Evolutionary conservation across 2,888 invertebrate species (phyloP), one percentile per base, ranked within the genome.

Genomic region (Drepanosiphum platanoidis): DNA sequence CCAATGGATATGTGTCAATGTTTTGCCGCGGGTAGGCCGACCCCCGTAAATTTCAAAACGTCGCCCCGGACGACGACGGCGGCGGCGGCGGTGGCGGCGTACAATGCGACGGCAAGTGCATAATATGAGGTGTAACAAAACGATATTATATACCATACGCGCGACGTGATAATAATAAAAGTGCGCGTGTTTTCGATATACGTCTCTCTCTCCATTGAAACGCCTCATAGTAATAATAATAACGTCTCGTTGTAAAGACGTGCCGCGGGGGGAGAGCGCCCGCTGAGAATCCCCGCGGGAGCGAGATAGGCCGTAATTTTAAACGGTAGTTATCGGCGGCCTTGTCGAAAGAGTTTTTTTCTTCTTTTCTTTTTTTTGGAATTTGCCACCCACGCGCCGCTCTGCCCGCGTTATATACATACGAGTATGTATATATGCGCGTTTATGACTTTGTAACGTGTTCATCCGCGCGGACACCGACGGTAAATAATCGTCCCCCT

Each of bases 1-100:
- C 75, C 74, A 83, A 83, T 75, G 83, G 34, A 22, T 52, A 66
- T 66, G 74, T 83, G 83, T 83, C 72, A 36, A 83, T 75, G 83
- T 84, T 68, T 75, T 68, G 34, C 22, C 83, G 34, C 75, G 4
- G 52, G 52, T 34, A 1, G 66, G 46, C 18, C 36, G 74, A 27
- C 32, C 64, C 11, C 64, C 42, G 52, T 84, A 71, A 80, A 80
- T 68, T 58, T 36, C 46, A 34, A 30, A 30, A 46, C 61, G 3
- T n/a, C n/a, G n/a, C 8, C 58, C 7, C n/a, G 58, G 7, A 42
- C 42, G 11, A 42, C 42, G 11, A 42, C 42, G n/a, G n/a, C n/a
- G n/a, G n/a, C n/a, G n/a, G n/a, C n/a, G n/a, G n/a, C n/a, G n/a
- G n/a, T n/a, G n/a, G n/a, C n/a, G n/a, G n/a, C n/a, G n/a, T n/a